Percentiles rank a stretch among this genome's conserved stretches.
phyloP scores from a whole-genome alignment of 2,888 invertebrate species.

The Uloborus plumipes region DNA sequence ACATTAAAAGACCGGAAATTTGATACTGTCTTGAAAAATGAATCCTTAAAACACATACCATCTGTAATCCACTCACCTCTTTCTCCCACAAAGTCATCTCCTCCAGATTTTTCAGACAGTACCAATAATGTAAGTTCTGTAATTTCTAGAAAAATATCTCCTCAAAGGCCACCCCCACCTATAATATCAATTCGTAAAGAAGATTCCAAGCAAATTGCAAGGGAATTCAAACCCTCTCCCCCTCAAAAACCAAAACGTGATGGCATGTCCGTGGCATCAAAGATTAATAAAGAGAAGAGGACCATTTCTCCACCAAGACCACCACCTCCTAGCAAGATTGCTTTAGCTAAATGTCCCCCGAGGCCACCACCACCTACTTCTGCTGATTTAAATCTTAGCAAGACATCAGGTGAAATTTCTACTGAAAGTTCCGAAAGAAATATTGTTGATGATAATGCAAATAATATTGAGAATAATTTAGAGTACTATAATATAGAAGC shows the following conservation, averaged over 20 bases:
- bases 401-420: background rate
- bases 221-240: slow-evolving; percentile 30
- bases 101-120: slow-evolving; percentile 4
- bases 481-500: too few species aligned
- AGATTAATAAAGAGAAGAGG: slow-evolving; percentile 17
- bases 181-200: background rate
- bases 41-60: slow-evolving; percentile 33
- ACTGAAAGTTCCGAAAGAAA: too few species aligned
- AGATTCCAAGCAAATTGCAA: background rate
- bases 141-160: slow-evolving; percentile 43
- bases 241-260: slow-evolving; percentile 48
- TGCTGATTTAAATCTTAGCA: slow-evolving; percentile 3
- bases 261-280: background rate
- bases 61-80: slow-evolving; percentile 29
- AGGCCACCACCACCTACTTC: slow-evolving; percentile 50
- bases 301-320: slow-evolving; percentile 52
- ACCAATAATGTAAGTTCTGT: background rate
- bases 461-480: too few species aligned
- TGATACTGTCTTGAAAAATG: slow-evolving; percentile 52
- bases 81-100: slow-evolving; percentile 31
- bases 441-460: too few species aligned
- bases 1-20: slow-evolving; percentile 39
- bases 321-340: slow-evolving; percentile 24
- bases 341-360: slow-evolving; percentile 24
- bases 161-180: slow-evolving; percentile 49